Conservation (phyloP, 2,113 vertebrate species). For the Stigmatopora argus region DNA sequence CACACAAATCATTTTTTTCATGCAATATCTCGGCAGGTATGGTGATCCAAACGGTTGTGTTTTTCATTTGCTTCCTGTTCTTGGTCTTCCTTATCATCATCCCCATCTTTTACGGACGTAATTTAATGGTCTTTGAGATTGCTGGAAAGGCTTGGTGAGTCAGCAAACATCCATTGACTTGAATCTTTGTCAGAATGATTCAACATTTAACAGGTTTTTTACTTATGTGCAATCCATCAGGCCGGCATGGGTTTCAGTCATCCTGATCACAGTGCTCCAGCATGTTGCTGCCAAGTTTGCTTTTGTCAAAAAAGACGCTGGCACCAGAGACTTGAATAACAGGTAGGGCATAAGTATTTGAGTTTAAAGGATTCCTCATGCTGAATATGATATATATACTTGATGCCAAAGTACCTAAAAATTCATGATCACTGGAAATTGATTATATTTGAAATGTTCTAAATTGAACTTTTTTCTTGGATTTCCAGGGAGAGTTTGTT, state of each 20-base stretch:
- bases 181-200: not conserved
- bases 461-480: not conserved
- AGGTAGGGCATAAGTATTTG: conserved; percentile 36
- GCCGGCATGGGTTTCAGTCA: conserved; percentile 82
- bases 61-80: conserved; percentile 75
- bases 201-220: not conserved
- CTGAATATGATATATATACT: not conserved
- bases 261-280: conserved; percentile 67
- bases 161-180: too few species aligned
- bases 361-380: not conserved
- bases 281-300: conserved; percentile 71
- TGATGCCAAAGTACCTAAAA: not conserved
- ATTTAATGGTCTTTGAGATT: conserved; percentile 68
- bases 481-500: conserved; percentile 71
- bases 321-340: conserved; percentile 64
- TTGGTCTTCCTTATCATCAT: conserved; percentile 81
- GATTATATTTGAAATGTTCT: not conserved
- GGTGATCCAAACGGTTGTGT: conserved; percentile 79
- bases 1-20: not conserved
- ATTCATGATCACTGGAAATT: not conserved
- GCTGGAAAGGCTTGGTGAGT: conserved; percentile 79
- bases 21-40: conserved; percentile 67
- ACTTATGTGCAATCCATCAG: conserved; percentile 49
- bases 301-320: conserved; percentile 74
- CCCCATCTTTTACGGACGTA: conserved; percentile 72